These are phyloP conservation scores for Petaurus breviceps DNA, from an alignment of 2,113 vertebrate species.

Conservation along the genomic window DNA sequence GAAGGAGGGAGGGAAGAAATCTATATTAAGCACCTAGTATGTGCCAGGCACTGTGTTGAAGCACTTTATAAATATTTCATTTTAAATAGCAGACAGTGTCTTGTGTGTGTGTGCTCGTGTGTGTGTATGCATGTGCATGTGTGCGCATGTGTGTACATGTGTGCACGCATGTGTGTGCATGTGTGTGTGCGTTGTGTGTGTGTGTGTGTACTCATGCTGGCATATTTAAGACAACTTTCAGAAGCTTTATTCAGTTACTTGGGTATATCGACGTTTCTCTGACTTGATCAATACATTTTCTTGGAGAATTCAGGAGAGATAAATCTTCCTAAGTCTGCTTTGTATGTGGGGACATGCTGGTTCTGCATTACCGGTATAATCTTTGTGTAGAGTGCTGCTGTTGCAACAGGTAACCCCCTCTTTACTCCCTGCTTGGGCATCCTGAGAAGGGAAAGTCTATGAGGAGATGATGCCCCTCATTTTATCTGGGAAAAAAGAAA, in stretches of 20 bases:
- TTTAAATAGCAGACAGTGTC: not conserved
- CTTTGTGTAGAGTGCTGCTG: not conserved
- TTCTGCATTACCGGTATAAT: not conserved
- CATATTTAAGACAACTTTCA: slow-evolving; percentile 68
- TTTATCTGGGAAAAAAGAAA: not conserved
- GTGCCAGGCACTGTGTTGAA: not conserved
- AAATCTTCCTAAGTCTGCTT: slow-evolving; percentile 75
- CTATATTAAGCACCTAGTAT: not conserved
- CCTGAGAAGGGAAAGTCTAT: not conserved
- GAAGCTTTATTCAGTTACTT: slow-evolving; percentile 70
- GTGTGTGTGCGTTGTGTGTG: too few species aligned
- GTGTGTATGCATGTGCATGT: too few species aligned
- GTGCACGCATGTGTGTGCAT: too few species aligned
- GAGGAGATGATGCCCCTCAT: not conserved
- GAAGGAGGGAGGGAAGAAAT: not conserved
- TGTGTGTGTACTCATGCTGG: too few species aligned
- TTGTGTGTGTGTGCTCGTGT: not conserved
- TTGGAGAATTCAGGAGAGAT: slow-evolving; percentile 72
- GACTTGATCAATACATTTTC: slow-evolving; percentile 75
- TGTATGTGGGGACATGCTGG: slow-evolving; percentile 57
- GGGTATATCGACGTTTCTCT: slow-evolving; percentile 70
- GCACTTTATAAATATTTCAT: not conserved
- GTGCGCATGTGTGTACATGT: too few species aligned
- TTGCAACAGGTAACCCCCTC: not conserved
- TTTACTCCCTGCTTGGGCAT: not conserved